Evolutionary conservation across 2,888 invertebrate species (phyloP).

Genomic region (Ornithoptera alexandrae): DNA sequence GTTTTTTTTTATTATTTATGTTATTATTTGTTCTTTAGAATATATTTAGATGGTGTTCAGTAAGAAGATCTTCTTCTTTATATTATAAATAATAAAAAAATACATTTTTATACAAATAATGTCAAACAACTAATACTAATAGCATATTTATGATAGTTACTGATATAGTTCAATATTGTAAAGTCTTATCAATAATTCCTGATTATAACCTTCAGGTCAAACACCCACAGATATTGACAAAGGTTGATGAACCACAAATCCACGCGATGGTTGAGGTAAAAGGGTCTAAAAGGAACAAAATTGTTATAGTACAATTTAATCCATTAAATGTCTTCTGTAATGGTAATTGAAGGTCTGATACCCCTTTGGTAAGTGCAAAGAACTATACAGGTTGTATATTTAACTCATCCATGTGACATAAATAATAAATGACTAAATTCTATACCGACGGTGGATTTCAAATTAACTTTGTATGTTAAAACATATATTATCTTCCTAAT

Average conservation of each 20-base stretch:
- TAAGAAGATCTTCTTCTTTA: no score
- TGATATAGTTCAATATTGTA: not conserved
- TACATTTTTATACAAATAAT: no score
- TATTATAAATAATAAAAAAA: no score
- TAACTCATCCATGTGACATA: not conserved
- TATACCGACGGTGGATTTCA: no score
- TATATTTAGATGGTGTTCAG: no score
- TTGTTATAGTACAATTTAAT: not conserved
- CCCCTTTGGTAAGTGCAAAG: not conserved
- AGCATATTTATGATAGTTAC: not conserved
- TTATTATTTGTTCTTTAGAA: no score
- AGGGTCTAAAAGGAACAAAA: not conserved
- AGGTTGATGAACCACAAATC: not conserved
- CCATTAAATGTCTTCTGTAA: not conserved
- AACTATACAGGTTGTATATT: not conserved
- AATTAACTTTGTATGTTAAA: not conserved
- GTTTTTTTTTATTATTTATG: no score
- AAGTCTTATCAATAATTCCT: not conserved
- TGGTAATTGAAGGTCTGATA: not conserved
- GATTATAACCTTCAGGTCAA: not conserved
- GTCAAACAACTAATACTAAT: no score
- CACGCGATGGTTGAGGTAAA: not conserved
- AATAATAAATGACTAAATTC: not conserved
- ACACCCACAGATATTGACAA: not conserved
- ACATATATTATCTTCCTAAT: not conserved